phyloP scores from a whole-genome alignment of 2,797 vertebrate species.

The Paguma larvata region DNA sequence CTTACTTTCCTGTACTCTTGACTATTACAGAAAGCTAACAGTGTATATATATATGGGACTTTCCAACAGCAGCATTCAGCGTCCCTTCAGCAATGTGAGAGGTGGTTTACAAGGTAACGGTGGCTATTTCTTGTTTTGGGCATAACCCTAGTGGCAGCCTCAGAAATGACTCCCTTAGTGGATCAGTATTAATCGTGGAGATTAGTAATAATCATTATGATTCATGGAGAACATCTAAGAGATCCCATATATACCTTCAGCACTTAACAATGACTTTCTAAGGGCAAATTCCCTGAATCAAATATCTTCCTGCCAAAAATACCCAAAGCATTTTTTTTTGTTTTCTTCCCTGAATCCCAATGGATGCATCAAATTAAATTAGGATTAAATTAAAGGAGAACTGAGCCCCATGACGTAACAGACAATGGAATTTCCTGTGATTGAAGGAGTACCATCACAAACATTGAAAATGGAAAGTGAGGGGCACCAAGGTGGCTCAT shows the following conservation, averaged over 20 bases:
- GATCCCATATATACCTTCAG: neutral
- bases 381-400: neutral
- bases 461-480: slow-evolving; percentile 21
- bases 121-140: neutral
- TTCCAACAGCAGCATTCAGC: neutral
- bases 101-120: neutral
- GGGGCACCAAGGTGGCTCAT: no score
- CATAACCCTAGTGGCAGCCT: neutral
- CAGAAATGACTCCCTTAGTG: neutral
- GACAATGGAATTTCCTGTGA: neutral
- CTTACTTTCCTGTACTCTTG: neutral
- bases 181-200: neutral
- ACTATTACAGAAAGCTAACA: neutral
- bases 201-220: neutral
- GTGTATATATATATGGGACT: neutral
- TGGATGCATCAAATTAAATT: neutral
- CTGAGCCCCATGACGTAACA: neutral
- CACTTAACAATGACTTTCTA: slow-evolving; percentile 14
- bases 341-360: neutral
- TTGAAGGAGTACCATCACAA: neutral
- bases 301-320: slow-evolving; percentile 7
- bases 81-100: neutral
- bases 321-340: neutral
- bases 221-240: neutral
- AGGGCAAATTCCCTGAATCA: neutral